Conservation (phyloP, 2,113 vertebrate species). For the Nestor notabilis region DNA sequence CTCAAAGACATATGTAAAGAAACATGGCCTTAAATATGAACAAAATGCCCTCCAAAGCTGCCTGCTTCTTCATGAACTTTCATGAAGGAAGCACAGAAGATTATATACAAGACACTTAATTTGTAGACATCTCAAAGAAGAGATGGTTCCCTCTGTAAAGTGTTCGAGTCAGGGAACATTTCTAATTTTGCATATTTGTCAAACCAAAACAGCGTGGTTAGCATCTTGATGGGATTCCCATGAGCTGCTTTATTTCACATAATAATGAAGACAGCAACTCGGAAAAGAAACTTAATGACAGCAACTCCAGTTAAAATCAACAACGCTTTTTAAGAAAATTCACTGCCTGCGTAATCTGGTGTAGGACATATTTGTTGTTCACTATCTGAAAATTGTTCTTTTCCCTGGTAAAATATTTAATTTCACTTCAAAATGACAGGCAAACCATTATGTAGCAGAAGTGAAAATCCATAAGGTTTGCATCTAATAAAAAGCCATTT, state of each 20-base stretch:
- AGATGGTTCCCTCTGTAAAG: not conserved
- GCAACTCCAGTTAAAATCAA: not conserved
- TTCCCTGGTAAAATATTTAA: not conserved
- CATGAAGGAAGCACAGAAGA: not conserved
- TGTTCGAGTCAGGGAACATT: not conserved
- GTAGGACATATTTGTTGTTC: not conserved
- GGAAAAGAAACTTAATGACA: not conserved
- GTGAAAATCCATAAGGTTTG: conserved; percentile 42
- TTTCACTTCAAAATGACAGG: not conserved
- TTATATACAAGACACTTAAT: not conserved
- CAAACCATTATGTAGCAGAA: not conserved
- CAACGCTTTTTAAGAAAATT: not conserved
- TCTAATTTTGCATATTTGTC: not conserved
- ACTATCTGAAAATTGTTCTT: not conserved
- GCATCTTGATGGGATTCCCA: not conserved
- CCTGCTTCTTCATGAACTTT: not conserved
- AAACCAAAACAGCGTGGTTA: not conserved
- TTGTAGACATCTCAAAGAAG: not conserved
- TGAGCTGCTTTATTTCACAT: not conserved
- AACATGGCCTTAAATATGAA: not conserved
- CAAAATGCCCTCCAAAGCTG: not conserved
- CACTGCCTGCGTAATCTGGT: not conserved
- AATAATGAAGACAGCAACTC: not conserved
- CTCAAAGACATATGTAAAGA: not conserved
- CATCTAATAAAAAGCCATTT: conserved; percentile 37